Conservation (phyloP, 2,797 vertebrate species). For the Chrosomus eos region DNA sequence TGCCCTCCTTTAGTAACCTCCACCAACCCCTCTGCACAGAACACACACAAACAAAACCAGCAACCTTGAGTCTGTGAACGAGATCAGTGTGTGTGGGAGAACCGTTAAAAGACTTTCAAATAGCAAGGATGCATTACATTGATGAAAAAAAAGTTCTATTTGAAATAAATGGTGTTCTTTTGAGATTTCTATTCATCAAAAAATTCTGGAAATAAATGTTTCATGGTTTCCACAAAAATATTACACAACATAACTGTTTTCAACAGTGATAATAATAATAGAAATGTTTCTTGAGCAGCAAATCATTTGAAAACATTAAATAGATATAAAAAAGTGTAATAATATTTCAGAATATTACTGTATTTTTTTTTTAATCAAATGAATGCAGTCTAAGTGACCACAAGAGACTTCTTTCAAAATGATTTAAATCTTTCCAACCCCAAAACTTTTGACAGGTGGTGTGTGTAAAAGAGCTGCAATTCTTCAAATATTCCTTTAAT, state of each 20-base stretch:
- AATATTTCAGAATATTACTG: neutral
- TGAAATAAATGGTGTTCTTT: neutral
- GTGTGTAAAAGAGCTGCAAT: neutral
- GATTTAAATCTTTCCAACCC: neutral
- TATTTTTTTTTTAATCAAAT: neutral
- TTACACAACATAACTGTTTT: no score
- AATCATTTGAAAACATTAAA: neutral
- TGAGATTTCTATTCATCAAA: neutral
- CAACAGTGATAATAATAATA: neutral
- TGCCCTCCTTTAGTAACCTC: conserved; percentile 74
- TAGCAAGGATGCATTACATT: neutral
- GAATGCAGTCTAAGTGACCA: neutral
- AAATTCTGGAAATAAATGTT: neutral
- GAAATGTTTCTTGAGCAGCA: neutral
- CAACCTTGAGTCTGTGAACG: neutral
- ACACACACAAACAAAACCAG: conserved; percentile 1
- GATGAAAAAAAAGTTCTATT: neutral
- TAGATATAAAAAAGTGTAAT: neutral
- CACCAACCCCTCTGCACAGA: conserved; percentile 72
- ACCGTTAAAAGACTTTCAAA: neutral
- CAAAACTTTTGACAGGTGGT: neutral
- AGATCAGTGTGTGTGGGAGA: neutral
- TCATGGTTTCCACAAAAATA: neutral
- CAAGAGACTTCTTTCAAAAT: neutral
- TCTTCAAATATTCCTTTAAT: neutral